Conservation (phyloP, 2,113 vertebrate genomes). For the Shinisaurus crocodilurus region DNA sequence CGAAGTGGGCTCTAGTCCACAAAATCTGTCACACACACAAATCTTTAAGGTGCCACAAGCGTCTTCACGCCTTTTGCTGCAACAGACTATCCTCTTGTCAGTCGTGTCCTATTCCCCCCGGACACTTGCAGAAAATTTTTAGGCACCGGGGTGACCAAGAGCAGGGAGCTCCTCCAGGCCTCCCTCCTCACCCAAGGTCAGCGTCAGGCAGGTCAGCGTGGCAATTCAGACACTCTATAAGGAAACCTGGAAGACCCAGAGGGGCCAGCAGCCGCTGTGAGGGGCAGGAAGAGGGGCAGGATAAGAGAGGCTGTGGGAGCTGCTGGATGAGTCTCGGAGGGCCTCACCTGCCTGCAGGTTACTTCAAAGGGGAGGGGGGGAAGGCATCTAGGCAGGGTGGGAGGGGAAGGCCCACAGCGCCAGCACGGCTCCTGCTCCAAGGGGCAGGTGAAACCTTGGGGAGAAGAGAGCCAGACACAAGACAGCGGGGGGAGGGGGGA, state of each 20-base stretch:
- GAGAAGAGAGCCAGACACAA: not conserved
- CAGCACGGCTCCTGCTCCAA: no score
- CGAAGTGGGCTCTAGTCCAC: not conserved
- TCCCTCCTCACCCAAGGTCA: not conserved
- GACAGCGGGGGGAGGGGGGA: fast-evolving
- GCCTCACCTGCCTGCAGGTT: not conserved
- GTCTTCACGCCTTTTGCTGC: not conserved
- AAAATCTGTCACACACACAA: not conserved
- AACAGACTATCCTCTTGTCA: not conserved
- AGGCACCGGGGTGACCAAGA: not conserved
- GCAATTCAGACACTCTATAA: not conserved
- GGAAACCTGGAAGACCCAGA: not conserved
- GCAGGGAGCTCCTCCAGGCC: not conserved
- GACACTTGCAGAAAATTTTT: not conserved
- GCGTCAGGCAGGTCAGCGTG: not conserved
- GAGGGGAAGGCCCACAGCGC: not conserved
- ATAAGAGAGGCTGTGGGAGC: not conserved
- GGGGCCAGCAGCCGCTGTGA: no score
- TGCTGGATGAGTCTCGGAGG: not conserved
- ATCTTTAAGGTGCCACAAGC: not conserved
- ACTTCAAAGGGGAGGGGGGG: not conserved
- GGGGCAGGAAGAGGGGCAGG: no score
- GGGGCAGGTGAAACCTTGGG: fast-evolving
- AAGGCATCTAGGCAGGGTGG: not conserved
- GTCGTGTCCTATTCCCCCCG: not conserved